Evolutionary conservation across 1,140 invertebrate genomes (phyloP), one percentile per base, ranked within the genome.

Genomic region (Drosophila equinoxialis): DNA sequence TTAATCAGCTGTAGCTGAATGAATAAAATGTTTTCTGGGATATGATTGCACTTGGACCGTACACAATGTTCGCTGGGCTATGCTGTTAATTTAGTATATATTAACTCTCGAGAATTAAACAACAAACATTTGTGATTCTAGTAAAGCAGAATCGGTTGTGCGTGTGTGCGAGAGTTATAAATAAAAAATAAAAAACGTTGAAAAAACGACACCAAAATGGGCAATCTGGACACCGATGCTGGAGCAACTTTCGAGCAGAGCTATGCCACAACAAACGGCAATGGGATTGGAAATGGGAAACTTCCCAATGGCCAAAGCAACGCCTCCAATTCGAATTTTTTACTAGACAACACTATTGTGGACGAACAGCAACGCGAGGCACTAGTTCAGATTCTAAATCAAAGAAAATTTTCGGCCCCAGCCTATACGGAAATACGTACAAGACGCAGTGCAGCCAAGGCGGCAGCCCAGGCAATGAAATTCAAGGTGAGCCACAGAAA

Each of bases 381-480:
- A 4, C 5, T 51, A 2, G 45, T 51, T 51, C 45, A 51, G 17
- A 35, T 60, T 26, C 33, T 70, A 17, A 72, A 74, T 54, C 48
- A 73, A 6, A 65, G 74, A 0, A 91, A 90, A 42, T 91, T 86
- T 48, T 81, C 80, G 57, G 77, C 85, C n/a, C 90, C 85, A 48
- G 77, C 79, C 2, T 90, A 90, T 51, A 87, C 76, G 23, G 90
- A 91, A 68, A 87, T 91, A 33, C 90, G 90, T 58, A 86, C 90
- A 62, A 70, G 80, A 59, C 79, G 81, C 60, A 84, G 79, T 69
- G 69, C 69, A 26, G 57, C 72, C 60, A 85, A 83, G 57, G 65
- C 68, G 3, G 33, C 67, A 8, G 61, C 68, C 11, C 79, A 75
- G 58, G 68, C 68, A 26, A 72, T 77, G 0, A 74, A 76, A 51